A percentile compares a stretch with the other conserved stretches of the same genome.
phyloP scores from a whole-genome alignment of 2,797 vertebrate genomes.

The Salmo trutta region DNA sequence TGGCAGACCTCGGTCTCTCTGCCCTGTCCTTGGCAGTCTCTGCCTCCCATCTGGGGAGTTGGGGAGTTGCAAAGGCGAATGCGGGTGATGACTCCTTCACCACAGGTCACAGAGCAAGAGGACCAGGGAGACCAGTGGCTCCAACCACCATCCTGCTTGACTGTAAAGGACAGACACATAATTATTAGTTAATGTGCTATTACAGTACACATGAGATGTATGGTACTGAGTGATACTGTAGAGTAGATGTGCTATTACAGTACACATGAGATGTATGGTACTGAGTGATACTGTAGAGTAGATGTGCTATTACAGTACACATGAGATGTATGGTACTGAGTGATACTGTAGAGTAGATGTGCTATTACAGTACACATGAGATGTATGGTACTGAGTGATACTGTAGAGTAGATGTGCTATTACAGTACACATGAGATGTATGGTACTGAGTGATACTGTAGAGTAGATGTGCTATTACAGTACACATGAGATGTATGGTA shows the following conservation, averaged over 20 bases:
- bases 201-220: background rate
- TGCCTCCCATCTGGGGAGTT: slow-evolving; percentile 94
- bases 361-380: too few relatives aligned
- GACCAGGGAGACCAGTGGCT: slow-evolving; percentile 99
- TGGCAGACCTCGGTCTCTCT: slow-evolving; percentile 89
- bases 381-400: background rate
- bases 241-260: too few relatives aligned
- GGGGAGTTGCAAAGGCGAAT: slow-evolving; percentile 99
- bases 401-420: background rate
- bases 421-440: too few relatives aligned
- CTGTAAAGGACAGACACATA: slow-evolving; percentile 65
- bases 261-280: background rate
- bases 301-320: too few relatives aligned
- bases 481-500: background rate
- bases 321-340: background rate
- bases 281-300: background rate
- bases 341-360: background rate
- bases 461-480: too few relatives aligned
- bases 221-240: background rate
- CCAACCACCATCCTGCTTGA: slow-evolving; percentile 97
- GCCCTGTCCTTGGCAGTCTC: slow-evolving; percentile 88
- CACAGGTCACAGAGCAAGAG: slow-evolving; percentile 95
- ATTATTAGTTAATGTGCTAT: background rate
- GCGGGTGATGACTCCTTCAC: slow-evolving; percentile 90
- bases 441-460: background rate